Conservation (phyloP, 92 coral and sea anemone genomes). For the Paragorgia papillata region DNA sequence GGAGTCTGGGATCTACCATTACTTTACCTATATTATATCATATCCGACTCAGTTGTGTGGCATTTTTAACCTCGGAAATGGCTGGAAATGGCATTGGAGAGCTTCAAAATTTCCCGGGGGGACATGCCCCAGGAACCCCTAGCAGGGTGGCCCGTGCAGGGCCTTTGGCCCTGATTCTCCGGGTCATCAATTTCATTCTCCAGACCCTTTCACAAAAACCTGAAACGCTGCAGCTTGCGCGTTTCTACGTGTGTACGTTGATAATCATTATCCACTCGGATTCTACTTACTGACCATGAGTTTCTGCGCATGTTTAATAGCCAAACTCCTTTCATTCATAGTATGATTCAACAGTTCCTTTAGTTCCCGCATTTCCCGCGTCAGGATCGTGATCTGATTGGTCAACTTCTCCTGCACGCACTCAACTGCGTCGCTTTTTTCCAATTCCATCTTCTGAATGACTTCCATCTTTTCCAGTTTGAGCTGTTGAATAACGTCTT, state of each 20-base stretch:
- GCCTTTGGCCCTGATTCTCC: too few species aligned
- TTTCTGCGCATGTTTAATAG: constrained; percentile 41
- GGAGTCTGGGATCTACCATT: too few species aligned
- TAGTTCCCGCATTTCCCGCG: constrained; percentile 38
- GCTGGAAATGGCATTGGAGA: too few species aligned
- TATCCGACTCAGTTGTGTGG: too few species aligned
- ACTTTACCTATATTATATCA: too few species aligned
- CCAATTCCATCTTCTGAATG: constrained; percentile 34
- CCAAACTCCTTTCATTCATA: constrained; percentile 37
- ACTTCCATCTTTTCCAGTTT: constrained; percentile 49
- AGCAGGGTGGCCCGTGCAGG: too few species aligned
- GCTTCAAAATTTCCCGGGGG: too few species aligned
- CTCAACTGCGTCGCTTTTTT: constrained; percentile 39
- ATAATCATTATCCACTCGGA: neutral
- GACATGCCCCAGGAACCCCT: too few species aligned
- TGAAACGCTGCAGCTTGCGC: too few species aligned
- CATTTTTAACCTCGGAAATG: too few species aligned
- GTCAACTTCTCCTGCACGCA: constrained; percentile 30
- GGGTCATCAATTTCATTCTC: too few species aligned
- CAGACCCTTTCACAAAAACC: too few species aligned
- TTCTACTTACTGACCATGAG: constrained; percentile 22
- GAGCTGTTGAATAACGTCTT: constrained; percentile 68
- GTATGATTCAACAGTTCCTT: constrained; percentile 40
- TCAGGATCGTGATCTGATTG: constrained; percentile 41
- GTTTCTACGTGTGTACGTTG: neutral